A percentile compares a stretch with the other conserved stretches of the same genome.
Conservation (phyloP, 1,140 invertebrate genomes). For the Drepana arcuata region DNA sequence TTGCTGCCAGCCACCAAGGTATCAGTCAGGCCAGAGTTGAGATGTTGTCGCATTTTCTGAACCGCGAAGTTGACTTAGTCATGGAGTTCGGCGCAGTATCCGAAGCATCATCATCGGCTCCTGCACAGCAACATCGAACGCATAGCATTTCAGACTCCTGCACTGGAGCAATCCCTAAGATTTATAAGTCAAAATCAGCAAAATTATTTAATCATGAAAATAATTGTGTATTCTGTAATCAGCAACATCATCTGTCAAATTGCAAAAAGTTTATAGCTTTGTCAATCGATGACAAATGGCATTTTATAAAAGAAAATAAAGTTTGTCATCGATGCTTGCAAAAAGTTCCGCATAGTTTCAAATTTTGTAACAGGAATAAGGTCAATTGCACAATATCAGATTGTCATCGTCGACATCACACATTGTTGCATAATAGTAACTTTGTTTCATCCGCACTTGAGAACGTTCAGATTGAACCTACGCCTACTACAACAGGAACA, state of each 20-base stretch:
- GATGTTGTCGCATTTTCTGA: background rate
- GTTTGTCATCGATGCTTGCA: slow-evolving; percentile 1
- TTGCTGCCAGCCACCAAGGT: background rate
- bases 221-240: background rate
- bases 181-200: too few species aligned
- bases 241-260: background rate
- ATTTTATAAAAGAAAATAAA: background rate
- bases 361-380: slow-evolving; percentile 1
- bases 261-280: background rate
- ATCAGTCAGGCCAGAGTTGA: background rate
- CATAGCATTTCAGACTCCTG: too few species aligned
- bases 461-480: background rate
- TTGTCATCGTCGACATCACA: background rate
- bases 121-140: too few species aligned
- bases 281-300: background rate
- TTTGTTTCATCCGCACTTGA: too few species aligned
- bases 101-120: background rate
- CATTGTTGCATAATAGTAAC: background rate
- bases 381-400: background rate
- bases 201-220: too few species aligned
- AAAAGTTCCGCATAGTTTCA: background rate
- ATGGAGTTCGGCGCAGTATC: background rate
- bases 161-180: too few species aligned
- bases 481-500: background rate
- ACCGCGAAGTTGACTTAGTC: background rate